These are phyloP conservation scores for Papilio demoleus DNA, from an alignment of 2,888 invertebrate species.

Conservation along the genomic window DNA sequence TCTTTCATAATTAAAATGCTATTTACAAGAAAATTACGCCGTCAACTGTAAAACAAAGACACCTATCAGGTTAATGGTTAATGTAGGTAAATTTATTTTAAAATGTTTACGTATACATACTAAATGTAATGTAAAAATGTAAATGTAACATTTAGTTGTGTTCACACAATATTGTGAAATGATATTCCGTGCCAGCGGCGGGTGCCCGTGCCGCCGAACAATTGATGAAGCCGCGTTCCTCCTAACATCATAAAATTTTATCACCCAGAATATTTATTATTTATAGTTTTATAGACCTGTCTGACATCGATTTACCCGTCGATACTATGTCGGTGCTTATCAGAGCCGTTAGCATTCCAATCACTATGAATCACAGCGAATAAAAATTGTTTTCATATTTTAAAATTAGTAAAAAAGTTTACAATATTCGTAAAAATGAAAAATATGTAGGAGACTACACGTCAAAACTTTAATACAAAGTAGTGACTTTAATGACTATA, in stretches of 20 bases:
- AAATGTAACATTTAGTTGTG: constrained; percentile 38
- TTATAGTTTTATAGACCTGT: constrained; percentile 72
- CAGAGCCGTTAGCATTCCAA: constrained; percentile 47
- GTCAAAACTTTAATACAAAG: not conserved
- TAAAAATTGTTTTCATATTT: constrained; percentile 11
- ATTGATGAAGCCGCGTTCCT: constrained; percentile 63
- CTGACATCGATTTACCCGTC: constrained; percentile 59
- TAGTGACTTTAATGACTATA: not conserved
- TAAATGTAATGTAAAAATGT: constrained; percentile 23
- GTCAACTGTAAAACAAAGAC: not conserved
- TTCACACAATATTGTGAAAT: constrained; percentile 44
- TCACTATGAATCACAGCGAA: constrained; percentile 29
- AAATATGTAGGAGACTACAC: not conserved
- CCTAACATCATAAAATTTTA: constrained; percentile 76
- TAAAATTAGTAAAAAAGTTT: not conserved
- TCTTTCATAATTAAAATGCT: not conserved
- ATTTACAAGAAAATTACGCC: not conserved
- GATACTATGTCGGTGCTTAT: constrained; percentile 50
- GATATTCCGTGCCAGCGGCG: constrained; percentile 45
- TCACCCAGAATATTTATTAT: constrained; percentile 76
- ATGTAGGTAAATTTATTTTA: not conserved
- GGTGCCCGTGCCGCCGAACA: constrained; percentile 54
- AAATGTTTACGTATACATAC: not conserved
- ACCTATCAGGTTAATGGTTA: not conserved
- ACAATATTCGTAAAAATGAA: not conserved